phyloP scores from a whole-genome alignment of 2,113 vertebrate genomes.

The Oncorhynchus clarkii region DNA sequence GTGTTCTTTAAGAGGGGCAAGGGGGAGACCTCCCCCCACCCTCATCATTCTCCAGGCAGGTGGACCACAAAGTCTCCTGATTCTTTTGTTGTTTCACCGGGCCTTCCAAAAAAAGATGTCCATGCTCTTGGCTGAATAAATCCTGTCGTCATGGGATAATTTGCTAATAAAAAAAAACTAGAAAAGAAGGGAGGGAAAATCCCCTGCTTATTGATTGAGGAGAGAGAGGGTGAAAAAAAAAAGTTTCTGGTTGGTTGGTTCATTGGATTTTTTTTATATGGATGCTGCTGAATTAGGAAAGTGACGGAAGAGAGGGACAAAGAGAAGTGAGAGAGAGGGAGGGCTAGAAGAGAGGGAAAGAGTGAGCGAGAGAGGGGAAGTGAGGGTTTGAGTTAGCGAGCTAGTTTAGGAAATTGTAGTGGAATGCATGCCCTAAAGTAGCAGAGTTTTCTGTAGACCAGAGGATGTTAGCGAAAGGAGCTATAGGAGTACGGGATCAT shows the following conservation, averaged over 20 bases:
- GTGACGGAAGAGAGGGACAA: not conserved
- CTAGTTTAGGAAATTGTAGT: constrained; percentile 81
- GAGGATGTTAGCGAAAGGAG: no score
- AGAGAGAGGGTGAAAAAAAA: not conserved
- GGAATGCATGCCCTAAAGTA: constrained; percentile 61
- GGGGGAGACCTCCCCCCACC: constrained; percentile 68
- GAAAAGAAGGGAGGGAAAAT: constrained; percentile 68
- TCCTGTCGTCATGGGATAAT: constrained; percentile 96
- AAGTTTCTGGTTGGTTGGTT: constrained; percentile 37
- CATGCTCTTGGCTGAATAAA: constrained; percentile 90
- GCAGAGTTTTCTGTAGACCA: constrained; percentile 61
- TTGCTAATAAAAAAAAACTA: constrained; percentile 81
- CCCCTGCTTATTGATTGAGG: constrained; percentile 15
- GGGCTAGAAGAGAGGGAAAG: constrained; percentile 11
- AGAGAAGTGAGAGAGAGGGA: not conserved
- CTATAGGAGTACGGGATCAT: no score
- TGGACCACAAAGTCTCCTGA: constrained; percentile 98
- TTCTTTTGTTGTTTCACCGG: constrained; percentile 92
- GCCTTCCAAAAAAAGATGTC: constrained; percentile 63
- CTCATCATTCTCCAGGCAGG: constrained; percentile 97
- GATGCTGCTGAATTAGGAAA: constrained; percentile 76
- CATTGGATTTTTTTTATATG: constrained; percentile 64
- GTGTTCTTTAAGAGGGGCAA: constrained; percentile 85
- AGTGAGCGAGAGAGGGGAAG: not conserved
- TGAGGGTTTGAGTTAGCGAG: constrained; percentile 60